Evolutionary conservation across 2,888 invertebrate genomes (phyloP).

Genomic region (Meiosimyza platycephala): DNA sequence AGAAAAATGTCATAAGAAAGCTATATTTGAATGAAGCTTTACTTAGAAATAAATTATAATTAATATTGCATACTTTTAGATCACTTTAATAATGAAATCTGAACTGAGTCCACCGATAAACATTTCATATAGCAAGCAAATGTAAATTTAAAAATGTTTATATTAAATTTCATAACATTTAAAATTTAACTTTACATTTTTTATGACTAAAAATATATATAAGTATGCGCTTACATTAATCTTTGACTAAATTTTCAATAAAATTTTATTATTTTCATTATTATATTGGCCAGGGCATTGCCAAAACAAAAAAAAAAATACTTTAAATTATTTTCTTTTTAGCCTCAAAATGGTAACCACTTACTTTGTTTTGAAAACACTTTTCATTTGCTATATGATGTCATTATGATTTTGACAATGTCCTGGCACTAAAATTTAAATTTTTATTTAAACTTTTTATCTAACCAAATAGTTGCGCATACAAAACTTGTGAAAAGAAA

Average conservation of each 20-base stretch:
- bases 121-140: background rate
- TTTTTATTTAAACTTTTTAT: slow-evolving; percentile 40
- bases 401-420: slow-evolving; percentile 70
- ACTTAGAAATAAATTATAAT: no score
- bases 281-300: slow-evolving; percentile 90
- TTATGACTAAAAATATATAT: slow-evolving; percentile 31
- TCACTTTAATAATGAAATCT: no score
- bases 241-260: slow-evolving; percentile 1
- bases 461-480: slow-evolving; percentile 46
- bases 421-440: slow-evolving; percentile 73
- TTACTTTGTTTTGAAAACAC: background rate
- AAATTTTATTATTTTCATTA: slow-evolving; percentile 10
- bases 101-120: background rate
- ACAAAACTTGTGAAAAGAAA: slow-evolving; percentile 38
- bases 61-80: no score
- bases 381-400: no score
- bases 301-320: slow-evolving; percentile 67
- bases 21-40: no score
- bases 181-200: slow-evolving; percentile 14
- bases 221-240: slow-evolving; percentile 55
- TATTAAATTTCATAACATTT: slow-evolving; percentile 42
- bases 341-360: background rate
- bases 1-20: no score
- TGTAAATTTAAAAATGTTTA: background rate
- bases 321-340: slow-evolving; percentile 9